Evolutionary conservation across 2,113 vertebrate species (phyloP), one percentile per base, ranked within the genome.

Genomic region (Columbina picui): DNA sequence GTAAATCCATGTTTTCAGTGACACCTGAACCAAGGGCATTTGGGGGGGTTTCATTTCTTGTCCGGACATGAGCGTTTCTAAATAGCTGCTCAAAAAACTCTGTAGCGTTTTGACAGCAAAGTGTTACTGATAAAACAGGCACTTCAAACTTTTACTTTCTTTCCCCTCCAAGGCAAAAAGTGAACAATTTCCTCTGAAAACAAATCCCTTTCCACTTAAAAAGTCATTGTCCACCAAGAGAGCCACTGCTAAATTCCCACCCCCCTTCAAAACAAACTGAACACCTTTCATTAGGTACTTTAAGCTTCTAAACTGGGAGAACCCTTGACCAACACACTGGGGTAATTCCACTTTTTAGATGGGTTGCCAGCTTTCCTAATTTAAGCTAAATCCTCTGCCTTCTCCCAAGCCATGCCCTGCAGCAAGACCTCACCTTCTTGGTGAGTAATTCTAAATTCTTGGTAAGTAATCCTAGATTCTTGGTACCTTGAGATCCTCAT

Each of bases 331-430:
- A 43, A 9, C 49, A 30, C 4, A 1, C 10, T 29, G 17, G 45
- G 26, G 9, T 65, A 36, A 22, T 18, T 27, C 15, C 9, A 61
- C 13, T 56, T 74, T 29, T 47, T 19, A 63, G 10, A 9, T 0
- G 0, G 0, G 22, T 29, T 71, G 16, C 38, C 52, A 76, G 14
- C 45, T 14, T 55, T 27, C 76, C 20, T 13, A 7, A 30, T 11
- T 1, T 27, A 2, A 61, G 11, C 27, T 2, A 25, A 7, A 6
- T 3, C 3, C n/a, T 25, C 47, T 57, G 34, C 60, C 21, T 19
- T 36, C 43, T 14, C 22, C 45, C 32, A 5, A 7, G 52, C 4
- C 57, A 8, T 4, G 20, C 57, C 50, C n/a, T 27, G 45, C 32
- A 50, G 27, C 30, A 30, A 36, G 52, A 73, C 41, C 41, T 25